Percentiles rank a stretch among this genome's conserved stretches.
Evolutionary conservation across 2,888 invertebrate genomes (phyloP).

Genomic region (Pasiphila rectangulata): DNA sequence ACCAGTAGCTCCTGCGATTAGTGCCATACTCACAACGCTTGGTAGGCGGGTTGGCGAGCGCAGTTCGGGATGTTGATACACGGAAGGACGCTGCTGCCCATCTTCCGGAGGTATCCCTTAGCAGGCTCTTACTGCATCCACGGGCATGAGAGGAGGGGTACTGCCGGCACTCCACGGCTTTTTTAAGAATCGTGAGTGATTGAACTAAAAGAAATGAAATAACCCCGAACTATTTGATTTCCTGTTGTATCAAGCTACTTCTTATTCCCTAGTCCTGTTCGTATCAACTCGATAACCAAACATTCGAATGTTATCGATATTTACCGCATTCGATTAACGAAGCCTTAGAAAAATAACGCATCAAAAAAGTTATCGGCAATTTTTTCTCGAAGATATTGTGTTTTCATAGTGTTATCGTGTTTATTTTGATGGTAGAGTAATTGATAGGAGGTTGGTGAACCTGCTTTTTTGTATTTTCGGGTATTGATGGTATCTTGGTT

Average conservation of each 20-base stretch:
- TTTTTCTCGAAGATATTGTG: conserved; percentile 67
- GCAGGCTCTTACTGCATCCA: too few relatives aligned
- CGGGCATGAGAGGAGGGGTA: too few relatives aligned
- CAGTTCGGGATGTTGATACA: too few relatives aligned
- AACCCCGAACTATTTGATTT: conserved; percentile 13
- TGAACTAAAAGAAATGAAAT: conserved; percentile 6
- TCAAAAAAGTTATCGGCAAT: conserved; percentile 59
- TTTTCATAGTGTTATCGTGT: conserved; percentile 67
- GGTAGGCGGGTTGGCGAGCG: too few relatives aligned
- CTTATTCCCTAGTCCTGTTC: conserved; percentile 22
- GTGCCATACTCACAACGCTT: too few relatives aligned
- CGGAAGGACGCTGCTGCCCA: too few relatives aligned
- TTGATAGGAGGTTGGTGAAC: conserved; percentile 42
- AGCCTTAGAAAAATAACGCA: conserved; percentile 56
- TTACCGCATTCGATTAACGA: conserved; percentile 70
- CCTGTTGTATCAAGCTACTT: conserved; percentile 20
- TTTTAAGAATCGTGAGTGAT: too few relatives aligned
- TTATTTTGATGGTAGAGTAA: conserved; percentile 51
- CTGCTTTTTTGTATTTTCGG: conserved; percentile 30
- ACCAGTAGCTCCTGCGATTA: too few relatives aligned
- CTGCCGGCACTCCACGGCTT: too few relatives aligned
- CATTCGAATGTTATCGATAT: conserved; percentile 47
- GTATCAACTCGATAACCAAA: conserved; percentile 24
- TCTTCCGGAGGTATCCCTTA: too few relatives aligned
- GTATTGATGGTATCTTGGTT: conserved; percentile 1